Conservation (phyloP, 2,888 invertebrate species). For the Nomada lathburiana region DNA sequence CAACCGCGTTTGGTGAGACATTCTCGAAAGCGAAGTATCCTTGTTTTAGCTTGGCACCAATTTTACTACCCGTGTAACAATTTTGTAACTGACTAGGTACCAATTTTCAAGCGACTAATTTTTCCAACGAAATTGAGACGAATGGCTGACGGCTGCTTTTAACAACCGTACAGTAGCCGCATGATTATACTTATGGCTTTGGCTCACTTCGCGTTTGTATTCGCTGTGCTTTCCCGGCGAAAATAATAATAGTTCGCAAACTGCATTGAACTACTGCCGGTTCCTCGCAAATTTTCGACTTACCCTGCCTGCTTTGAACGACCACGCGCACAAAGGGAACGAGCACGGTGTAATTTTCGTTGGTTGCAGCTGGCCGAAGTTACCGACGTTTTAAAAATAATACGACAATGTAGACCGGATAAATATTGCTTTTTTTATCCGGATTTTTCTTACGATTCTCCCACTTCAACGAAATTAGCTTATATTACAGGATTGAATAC, state of each 20-base stretch:
- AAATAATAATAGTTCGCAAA: conserved; percentile 38
- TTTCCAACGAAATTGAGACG: not conserved
- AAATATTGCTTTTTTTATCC: too few relatives aligned
- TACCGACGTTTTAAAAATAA: not conserved
- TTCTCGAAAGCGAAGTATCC: not conserved
- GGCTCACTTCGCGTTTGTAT: not conserved
- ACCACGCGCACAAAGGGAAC: not conserved
- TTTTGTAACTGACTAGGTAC: too few relatives aligned
- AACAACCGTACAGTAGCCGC: conserved; percentile 15
- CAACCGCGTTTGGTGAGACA: conserved; percentile 4
- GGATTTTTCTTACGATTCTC: too few relatives aligned
- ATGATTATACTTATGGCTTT: conserved; percentile 11
- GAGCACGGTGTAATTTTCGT: not conserved
- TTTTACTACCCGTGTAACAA: too few relatives aligned
- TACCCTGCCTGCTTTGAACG: not conserved
- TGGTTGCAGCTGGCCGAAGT: not conserved
- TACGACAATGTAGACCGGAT: not conserved
- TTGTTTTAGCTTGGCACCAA: too few relatives aligned
- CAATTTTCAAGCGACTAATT: not conserved
- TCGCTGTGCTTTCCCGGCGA: conserved; percentile 10
- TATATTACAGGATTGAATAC: too few relatives aligned
- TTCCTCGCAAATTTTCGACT: conserved; percentile 30
- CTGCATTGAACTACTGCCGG: conserved; percentile 23
- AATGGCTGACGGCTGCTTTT: conserved; percentile 3
- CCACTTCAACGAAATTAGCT: too few relatives aligned